A percentile compares a stretch with the other conserved stretches of the same genome.
These are phyloP conservation scores for Pachypsylla venusta DNA, from an alignment of 1,140 invertebrate species.

Conservation along the genomic window DNA sequence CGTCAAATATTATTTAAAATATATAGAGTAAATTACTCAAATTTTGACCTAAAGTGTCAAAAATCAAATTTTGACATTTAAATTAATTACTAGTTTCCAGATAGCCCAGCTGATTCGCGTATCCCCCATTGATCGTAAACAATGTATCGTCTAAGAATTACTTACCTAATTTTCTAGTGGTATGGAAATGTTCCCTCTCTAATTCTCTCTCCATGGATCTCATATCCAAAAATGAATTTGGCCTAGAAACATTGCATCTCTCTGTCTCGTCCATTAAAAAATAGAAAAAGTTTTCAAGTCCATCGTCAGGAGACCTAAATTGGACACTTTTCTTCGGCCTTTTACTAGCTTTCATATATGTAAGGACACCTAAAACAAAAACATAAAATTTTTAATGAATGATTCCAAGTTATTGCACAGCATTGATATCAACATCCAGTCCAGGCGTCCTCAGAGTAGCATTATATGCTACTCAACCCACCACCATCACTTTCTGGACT, in stretches of 20 bases:
- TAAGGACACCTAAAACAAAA: conserved; percentile 49
- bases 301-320: conserved; percentile 60
- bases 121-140: too few relatives aligned
- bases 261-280: conserved; percentile 91
- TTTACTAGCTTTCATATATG: conserved; percentile 45
- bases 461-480: too few relatives aligned
- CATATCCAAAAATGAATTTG: conserved; percentile 63
- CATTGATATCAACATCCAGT: background rate
- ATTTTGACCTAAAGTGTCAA: too few relatives aligned
- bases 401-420: background rate
- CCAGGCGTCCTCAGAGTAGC: too few relatives aligned
- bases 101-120: too few relatives aligned
- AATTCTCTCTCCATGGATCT: conserved; percentile 72
- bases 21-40: too few relatives aligned
- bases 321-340: conserved; percentile 63
- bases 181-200: conserved; percentile 67
- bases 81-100: too few relatives aligned
- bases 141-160: too few relatives aligned
- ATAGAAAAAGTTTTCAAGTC: conserved; percentile 65
- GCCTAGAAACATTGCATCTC: conserved; percentile 78
- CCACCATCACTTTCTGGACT: too few relatives aligned
- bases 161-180: conserved; percentile 54
- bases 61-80: too few relatives aligned
- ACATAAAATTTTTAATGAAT: background rate
- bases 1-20: too few relatives aligned